These are phyloP conservation scores for Melanchra persicariae DNA, from an alignment of 2,888 invertebrate genomes.

Conservation along the genomic window DNA sequence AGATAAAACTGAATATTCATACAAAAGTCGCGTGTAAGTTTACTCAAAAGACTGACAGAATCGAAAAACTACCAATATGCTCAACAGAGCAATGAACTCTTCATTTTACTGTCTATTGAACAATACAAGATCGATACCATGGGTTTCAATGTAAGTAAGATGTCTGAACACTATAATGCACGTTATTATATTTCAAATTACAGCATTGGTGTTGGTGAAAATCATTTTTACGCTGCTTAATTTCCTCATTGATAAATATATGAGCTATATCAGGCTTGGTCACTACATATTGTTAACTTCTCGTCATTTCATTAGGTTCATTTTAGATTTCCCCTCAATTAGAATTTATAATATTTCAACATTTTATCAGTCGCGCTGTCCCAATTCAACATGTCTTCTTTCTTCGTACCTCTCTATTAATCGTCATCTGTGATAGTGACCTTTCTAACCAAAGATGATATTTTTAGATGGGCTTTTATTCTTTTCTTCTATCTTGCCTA, in stretches of 20 bases:
- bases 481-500: too few relatives aligned
- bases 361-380: neutral
- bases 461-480: too few relatives aligned
- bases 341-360: neutral
- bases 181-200: too few relatives aligned
- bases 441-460: too few relatives aligned
- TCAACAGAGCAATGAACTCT: conserved; percentile 50
- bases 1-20: conserved; percentile 9
- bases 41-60: neutral
- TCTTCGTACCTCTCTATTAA: too few relatives aligned
- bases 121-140: conserved; percentile 6
- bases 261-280: too few relatives aligned
- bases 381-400: too few relatives aligned
- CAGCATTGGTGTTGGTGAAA: too few relatives aligned
- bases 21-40: conserved; percentile 20
- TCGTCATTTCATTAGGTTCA: neutral
- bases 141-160: neutral
- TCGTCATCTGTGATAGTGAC: too few relatives aligned
- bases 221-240: too few relatives aligned
- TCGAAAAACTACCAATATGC: conserved; percentile 20
- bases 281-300: too few relatives aligned
- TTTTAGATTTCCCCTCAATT: neutral
- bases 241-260: too few relatives aligned
- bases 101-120: conserved; percentile 12
- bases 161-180: neutral